These are phyloP conservation scores for Aphelinus certus DNA, from an alignment of 1,140 invertebrate genomes.

Conservation along the genomic window DNA sequence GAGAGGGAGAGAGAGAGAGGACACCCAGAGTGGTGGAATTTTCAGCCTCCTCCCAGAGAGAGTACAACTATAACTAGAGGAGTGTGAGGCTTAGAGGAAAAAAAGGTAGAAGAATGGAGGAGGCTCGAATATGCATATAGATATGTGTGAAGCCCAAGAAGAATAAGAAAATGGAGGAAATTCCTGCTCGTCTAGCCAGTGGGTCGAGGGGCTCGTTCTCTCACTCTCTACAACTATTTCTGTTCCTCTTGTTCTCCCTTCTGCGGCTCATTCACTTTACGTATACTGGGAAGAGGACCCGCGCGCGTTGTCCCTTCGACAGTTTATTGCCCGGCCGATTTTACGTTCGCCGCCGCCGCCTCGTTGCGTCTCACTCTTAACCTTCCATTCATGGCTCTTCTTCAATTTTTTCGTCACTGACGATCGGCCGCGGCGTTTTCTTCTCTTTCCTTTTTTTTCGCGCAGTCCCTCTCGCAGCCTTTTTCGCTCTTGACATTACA, in stretches of 20 bases:
- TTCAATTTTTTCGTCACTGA: too few relatives aligned
- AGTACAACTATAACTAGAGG: too few relatives aligned
- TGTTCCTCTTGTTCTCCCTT: not conserved
- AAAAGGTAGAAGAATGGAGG: too few relatives aligned
- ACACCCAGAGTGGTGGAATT: too few relatives aligned
- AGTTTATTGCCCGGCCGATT: slow-evolving; percentile 28
- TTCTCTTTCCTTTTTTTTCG: slow-evolving; percentile 4
- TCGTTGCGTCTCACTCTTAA: not conserved
- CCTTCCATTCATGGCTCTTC: too few relatives aligned
- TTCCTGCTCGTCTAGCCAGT: not conserved
- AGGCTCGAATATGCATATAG: not conserved
- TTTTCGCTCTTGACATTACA: slow-evolving; percentile 28
- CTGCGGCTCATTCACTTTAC: not conserved
- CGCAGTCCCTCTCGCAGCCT: not conserved
- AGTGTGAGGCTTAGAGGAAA: too few relatives aligned
- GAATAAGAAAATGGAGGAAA: slow-evolving; percentile 28
- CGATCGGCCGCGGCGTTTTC: too few relatives aligned
- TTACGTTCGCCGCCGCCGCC: slow-evolving; percentile 1
- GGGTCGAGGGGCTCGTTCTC: slow-evolving; percentile 2
- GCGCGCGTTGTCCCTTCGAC: not conserved
- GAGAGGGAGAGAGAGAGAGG: not conserved
- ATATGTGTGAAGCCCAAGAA: not conserved
- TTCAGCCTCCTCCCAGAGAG: too few relatives aligned
- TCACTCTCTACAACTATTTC: not conserved
- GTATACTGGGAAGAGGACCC: slow-evolving; percentile 2